Evolutionary conservation across 2,888 invertebrate genomes (phyloP).

Genomic region (Chalcis sispes): DNA sequence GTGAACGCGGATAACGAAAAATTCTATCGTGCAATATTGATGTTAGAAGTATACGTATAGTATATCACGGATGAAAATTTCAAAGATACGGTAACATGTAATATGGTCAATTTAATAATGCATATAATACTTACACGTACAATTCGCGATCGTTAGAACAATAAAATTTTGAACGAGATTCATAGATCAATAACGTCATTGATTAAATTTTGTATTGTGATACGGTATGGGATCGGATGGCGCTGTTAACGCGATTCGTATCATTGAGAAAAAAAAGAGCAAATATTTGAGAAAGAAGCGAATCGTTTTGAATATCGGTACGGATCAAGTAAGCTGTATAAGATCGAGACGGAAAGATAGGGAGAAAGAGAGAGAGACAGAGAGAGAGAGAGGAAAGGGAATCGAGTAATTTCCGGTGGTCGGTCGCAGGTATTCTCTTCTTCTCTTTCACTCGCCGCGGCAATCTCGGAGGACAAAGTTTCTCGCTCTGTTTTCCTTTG

Average conservation of each 20-base stretch:
- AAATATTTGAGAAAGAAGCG: conserved; percentile 6
- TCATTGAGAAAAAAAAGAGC: neutral
- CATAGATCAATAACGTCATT: neutral
- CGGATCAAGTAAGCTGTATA: conserved; percentile 4
- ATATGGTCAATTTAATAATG: too few relatives aligned
- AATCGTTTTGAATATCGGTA: conserved; percentile 16
- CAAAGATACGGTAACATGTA: too few relatives aligned
- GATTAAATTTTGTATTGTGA: neutral
- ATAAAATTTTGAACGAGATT: neutral
- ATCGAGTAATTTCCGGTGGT: conserved; percentile 35
- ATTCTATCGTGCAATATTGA: too few relatives aligned
- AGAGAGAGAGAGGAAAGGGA: conserved; percentile 4
- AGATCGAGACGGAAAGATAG: conserved; percentile 5
- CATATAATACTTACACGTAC: too few relatives aligned
- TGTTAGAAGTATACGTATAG: too few relatives aligned
- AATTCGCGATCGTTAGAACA: too few relatives aligned
- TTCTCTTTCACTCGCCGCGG: neutral
- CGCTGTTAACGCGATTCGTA: neutral
- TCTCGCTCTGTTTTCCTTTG: conserved; percentile 47
- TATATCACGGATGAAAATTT: neutral
- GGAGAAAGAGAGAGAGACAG: neutral
- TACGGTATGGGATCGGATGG: neutral
- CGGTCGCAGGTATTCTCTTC: conserved; percentile 9
- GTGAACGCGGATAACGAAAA: too few relatives aligned
- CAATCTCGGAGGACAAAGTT: conserved; percentile 33